Percentiles rank a stretch among this genome's conserved stretches.
phyloP scores from a whole-genome alignment of 2,113 vertebrate species.

The Phyllostomus discolor region DNA sequence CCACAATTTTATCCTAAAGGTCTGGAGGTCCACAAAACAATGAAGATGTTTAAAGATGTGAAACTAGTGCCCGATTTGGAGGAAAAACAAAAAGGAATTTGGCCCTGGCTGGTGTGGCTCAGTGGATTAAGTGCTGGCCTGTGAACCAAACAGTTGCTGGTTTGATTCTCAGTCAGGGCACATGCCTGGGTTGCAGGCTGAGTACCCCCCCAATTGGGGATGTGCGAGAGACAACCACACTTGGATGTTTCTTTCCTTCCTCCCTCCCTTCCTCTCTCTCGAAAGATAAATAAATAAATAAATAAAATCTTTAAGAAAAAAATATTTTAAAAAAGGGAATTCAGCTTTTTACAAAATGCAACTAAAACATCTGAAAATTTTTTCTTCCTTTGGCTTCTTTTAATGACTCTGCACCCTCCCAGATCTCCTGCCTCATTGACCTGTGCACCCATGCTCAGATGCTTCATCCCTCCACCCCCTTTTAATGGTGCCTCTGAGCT shows the following conservation, averaged over 20 bases:
- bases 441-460: background rate
- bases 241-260: no score
- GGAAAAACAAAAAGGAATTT: background rate
- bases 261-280: no score
- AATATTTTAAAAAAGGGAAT: background rate
- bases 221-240: no score
- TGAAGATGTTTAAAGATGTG: background rate
- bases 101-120: no score
- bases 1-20: background rate
- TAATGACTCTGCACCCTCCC: background rate
- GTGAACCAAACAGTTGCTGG: no score
- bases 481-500: background rate
- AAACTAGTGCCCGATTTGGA: background rate
- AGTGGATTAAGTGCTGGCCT: no score
- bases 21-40: background rate
- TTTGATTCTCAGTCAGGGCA: no score
- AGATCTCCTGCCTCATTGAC: background rate
- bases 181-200: no score
- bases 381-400: background rate
- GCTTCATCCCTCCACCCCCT: no score
- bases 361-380: conserved; percentile 3
- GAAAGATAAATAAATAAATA: no score
- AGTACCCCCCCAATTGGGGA: no score
- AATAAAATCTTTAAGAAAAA: no score
- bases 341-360: background rate